Base-by-base conservation (phyloP, 2,797 vertebrate genomes). In the Aythya fuligula region DNA sequence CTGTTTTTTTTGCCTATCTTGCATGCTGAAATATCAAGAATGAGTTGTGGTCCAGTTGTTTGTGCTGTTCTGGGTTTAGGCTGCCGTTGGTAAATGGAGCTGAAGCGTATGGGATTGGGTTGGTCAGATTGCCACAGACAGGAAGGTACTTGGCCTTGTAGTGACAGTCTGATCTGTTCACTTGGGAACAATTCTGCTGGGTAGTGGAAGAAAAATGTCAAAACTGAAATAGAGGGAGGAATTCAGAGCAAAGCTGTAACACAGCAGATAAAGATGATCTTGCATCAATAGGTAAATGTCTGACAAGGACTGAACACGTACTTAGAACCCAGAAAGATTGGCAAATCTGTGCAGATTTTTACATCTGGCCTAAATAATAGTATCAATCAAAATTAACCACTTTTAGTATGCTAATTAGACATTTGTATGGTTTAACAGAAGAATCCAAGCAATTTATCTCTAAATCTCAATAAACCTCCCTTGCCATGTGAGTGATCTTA, bases 81-180 rank as follows among this genome's bases (percentile, higher is more conserved):
- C 43, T 73, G 19, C 36, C 2, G 0, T 3, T n/a, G 22, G 18
- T n/a, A 27, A 34, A 17, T 38, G 34, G n/a, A 64, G 70, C 54
- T 76, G 1, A 1, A 8, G 9, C 24, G 13, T 10, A 0, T 6
- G 11, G 45, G 32, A 24, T 22, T 19, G 16, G 8, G 54, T 56
- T 39, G 49, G 22, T 27, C 0, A 0, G 24, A 4, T 28, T 38
- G 36, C 6, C 19, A 8, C 17, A 60, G 49, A 30, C n/a, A 34
- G 38, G 58, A 64, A 28, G 30, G 36, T 30, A 16, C 24, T 38
- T 54, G 45, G 38, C 32, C 28, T 56, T 60, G 39, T 20, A 45
- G 56, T 49, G 45, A 54, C 30, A 69, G 25, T 36, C 78, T 91
- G 17, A 70, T 70, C 25, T 43, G 11, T 36, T 61, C 28, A 8